Evolutionary conservation across 1,140 invertebrate species (phyloP), one percentile per base, ranked within the genome.

Genomic region (Physella acuta): DNA sequence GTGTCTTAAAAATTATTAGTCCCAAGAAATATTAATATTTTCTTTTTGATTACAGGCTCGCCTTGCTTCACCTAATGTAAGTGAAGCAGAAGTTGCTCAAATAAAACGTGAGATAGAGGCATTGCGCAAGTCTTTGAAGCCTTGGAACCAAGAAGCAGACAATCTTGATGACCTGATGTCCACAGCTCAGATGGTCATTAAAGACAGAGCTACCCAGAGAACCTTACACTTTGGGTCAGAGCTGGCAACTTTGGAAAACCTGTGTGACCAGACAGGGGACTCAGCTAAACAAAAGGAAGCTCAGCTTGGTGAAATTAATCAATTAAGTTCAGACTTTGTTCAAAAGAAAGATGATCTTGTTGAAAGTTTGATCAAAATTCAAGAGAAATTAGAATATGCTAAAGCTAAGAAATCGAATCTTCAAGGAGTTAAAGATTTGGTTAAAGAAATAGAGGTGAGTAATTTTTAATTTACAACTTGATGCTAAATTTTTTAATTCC

Each of bases 1-100:
- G n/a, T n/a, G n/a, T n/a, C n/a, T n/a, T n/a, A n/a, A n/a, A n/a
- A n/a, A n/a, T n/a, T n/a, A n/a, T n/a, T n/a, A n/a, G n/a, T n/a
- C n/a, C n/a, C n/a, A n/a, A n/a, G n/a, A n/a, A n/a, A n/a, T n/a
- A n/a, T n/a, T n/a, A n/a, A n/a, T n/a, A n/a, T n/a, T n/a, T n/a
- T n/a, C 31, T 24, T 61, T 55, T n/a, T 67, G 11, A 28, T 56
- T 16, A n/a, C n/a, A 68, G 66, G 92, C 92, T 75, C 90, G 93
- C 82, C 83, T 93, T 16, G 90, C 92, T 60, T 89, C 91, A 16
- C 78, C 79, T 87, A 71, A 93, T 91, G 84, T 89, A 88, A 55
- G 87, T 55, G 76, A 82, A 51, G 77, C 80, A 14, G 80, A 81
- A 56, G 69, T 75, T 36, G 73, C 72, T 14, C 76, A 78, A 53